Base-by-base conservation (phyloP, 2,888 invertebrate genomes). In the Leptinotarsa haldemani region DNA sequence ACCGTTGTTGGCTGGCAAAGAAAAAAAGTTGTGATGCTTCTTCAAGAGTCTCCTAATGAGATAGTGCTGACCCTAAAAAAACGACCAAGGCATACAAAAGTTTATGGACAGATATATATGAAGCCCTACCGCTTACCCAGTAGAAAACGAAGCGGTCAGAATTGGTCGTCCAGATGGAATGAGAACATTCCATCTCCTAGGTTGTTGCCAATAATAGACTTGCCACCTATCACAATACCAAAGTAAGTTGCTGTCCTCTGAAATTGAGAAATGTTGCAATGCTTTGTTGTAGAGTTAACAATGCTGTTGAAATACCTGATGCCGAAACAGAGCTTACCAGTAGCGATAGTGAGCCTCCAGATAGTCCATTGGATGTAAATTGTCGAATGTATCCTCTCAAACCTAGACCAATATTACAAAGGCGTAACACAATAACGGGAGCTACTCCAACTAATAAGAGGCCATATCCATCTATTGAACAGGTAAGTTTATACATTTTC, bases 391-490 rank as follows among this genome's bases (percentile, higher is more conserved):
- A 94, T 85, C 92, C 93, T 67, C 91, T 93, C 3, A 94, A 94
- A 86, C 95, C 95, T 12, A 90, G 94, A 73, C 90, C 93, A 22
- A 90, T 93, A 78, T 90, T 94, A 52, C 94, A 95, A 85, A 90
- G 97, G 15, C 90, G 97, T 20, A 96, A 97, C 81, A 95, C 97
- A 1, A 95, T 97, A 79, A 94, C 96, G 81, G 96, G 97, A 18
- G 94, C 92, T 72, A 92, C 92, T 79, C 93, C 94, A n/a, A 90
- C 90, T 16, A 89, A 90, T 78, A 90, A 90, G 82, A 87, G 91
- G 47, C 91, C 93, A 71, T 90, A 90, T 75, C 89, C 91, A 80
- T 90, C 92, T 82, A 90, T 94, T 73, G 93, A 94, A 83, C 92
- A 94, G 89, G 92, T 93, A 81, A 83, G 84, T 69, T 52, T 0